phyloP scores from a whole-genome alignment of 2,113 vertebrate species.

The Erythrolamprus reginae region DNA sequence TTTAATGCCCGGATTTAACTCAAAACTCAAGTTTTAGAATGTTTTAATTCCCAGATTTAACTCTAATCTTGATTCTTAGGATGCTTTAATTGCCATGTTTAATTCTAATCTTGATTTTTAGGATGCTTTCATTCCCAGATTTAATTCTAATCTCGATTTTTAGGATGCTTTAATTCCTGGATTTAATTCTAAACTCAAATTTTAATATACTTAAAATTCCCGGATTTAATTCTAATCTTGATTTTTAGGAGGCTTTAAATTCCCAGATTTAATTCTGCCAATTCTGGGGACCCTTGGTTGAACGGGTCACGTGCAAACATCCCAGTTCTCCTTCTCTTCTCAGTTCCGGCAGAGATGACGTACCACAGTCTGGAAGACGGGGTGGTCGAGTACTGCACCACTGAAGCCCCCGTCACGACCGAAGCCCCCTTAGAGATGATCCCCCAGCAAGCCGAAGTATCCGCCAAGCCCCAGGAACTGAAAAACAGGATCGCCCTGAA shows the following conservation, averaged over 20 bases:
- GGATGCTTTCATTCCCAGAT: no score
- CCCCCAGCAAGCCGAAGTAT: slow-evolving; percentile 72
- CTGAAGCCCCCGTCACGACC: slow-evolving; percentile 73
- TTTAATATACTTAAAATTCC: no score
- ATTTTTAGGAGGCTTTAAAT: neutral
- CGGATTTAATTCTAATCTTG: neutral
- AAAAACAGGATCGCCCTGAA: slow-evolving; percentile 95
- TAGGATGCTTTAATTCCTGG: neutral
- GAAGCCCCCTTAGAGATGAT: slow-evolving; percentile 86
- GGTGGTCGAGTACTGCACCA: slow-evolving; percentile 93
- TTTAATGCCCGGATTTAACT: no score
- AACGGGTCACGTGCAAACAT: neutral
- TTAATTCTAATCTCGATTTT: neutral
- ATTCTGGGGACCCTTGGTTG: neutral
- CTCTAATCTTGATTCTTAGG: no score
- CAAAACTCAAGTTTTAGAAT: neutral
- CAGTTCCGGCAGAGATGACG: slow-evolving; percentile 82
- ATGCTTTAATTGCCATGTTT: no score
- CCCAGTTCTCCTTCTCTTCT: slow-evolving; percentile 20
- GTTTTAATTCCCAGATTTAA: no score
- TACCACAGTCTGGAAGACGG: slow-evolving; percentile 89
- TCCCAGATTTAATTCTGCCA: neutral
- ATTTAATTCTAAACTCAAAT: neutral
- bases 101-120: no score
- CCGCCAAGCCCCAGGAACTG: slow-evolving; percentile 87